These are phyloP conservation scores for Timema cristinae DNA, from an alignment of 2,888 invertebrate species.

Conservation along the genomic window DNA sequence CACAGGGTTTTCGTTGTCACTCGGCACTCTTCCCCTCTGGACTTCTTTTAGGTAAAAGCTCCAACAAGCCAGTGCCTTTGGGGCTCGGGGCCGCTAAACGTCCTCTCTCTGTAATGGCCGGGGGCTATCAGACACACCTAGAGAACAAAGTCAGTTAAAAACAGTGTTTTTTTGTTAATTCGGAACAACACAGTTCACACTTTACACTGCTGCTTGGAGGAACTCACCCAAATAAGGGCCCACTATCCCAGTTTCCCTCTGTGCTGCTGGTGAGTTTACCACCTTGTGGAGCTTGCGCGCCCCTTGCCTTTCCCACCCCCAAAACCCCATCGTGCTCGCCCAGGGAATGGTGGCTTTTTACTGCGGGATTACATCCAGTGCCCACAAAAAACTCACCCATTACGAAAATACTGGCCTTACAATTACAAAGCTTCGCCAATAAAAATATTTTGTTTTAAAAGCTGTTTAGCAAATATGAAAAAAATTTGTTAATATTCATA, in stretches of 20 bases:
- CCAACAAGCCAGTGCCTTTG: constrained; percentile 83
- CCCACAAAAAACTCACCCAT: constrained; percentile 44
- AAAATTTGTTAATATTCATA: too few species aligned
- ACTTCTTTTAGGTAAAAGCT: constrained; percentile 91
- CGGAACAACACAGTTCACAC: too few species aligned
- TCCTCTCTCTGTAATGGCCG: constrained; percentile 83
- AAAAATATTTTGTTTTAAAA: too few species aligned
- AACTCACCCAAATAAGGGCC: constrained; percentile 72
- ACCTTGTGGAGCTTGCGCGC: constrained; percentile 80
- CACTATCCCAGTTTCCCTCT: constrained; percentile 84
- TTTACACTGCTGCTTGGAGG: too few species aligned
- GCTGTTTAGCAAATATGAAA: too few species aligned
- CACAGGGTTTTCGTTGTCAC: constrained; percentile 39
- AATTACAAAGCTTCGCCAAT: too few species aligned
- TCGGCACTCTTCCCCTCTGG: constrained; percentile 77
- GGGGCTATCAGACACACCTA: constrained; percentile 77
- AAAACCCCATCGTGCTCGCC: constrained; percentile 94
- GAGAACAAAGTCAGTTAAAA: constrained; percentile 3
- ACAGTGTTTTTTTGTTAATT: too few species aligned
- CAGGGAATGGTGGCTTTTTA: constrained; percentile 81
- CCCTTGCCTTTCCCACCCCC: constrained; percentile 69
- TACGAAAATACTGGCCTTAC: too few species aligned
- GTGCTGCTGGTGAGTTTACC: constrained; percentile 66
- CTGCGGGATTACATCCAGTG: constrained; percentile 87
- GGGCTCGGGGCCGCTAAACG: constrained; percentile 80